Conservation (phyloP, 2,797 vertebrate genomes). For the Amblyraja radiata region DNA sequence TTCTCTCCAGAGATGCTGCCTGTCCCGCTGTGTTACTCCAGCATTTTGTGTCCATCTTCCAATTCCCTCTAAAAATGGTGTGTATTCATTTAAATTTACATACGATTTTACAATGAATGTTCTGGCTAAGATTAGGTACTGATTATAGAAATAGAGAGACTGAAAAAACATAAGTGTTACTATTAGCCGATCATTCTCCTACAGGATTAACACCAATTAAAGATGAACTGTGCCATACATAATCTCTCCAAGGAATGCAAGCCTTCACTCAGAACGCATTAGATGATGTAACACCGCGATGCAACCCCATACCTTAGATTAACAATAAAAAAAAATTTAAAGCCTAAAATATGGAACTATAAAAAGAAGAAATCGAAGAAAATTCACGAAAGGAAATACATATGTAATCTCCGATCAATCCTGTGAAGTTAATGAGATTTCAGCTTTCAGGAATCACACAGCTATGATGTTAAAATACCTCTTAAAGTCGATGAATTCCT, state of each 20-base stretch:
- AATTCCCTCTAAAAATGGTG: neutral
- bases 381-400: neutral
- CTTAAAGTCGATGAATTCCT: neutral
- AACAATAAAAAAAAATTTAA: neutral
- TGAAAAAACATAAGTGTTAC: neutral
- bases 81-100: neutral
- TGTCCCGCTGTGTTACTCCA: too few species aligned
- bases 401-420: neutral
- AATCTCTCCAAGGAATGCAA: neutral
- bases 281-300: neutral
- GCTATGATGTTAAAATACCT: neutral
- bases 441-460: neutral
- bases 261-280: neutral
- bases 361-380: neutral
- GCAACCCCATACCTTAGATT: neutral
- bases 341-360: neutral
- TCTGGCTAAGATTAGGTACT: neutral
- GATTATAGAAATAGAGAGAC: neutral
- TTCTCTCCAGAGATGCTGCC: too few species aligned
- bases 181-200: too few species aligned
- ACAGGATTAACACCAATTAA: neutral
- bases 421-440: neutral
- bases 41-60: too few species aligned
- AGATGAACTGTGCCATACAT: neutral
- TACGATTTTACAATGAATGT: neutral